phyloP scores from a whole-genome alignment of 2,888 invertebrate species.

The Pterostichus madidus region DNA sequence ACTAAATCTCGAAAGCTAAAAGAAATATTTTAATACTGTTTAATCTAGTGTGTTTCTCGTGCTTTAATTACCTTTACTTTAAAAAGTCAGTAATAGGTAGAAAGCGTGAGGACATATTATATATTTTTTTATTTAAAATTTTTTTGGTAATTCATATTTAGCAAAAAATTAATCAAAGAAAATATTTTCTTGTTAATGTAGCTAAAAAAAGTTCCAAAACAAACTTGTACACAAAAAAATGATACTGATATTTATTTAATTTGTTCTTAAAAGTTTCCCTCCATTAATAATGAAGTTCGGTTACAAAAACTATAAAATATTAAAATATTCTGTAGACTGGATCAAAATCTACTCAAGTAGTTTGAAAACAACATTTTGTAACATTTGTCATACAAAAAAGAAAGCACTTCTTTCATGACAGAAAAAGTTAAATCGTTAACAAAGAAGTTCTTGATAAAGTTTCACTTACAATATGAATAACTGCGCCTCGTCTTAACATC shows the following conservation, averaged over 20 bases:
- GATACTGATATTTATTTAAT: background rate
- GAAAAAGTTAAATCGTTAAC: slow-evolving; percentile 49
- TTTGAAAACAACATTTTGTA: slow-evolving; percentile 34
- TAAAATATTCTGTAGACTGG: slow-evolving; percentile 32
- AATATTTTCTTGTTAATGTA: no score
- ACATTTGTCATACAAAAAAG: slow-evolving; percentile 41
- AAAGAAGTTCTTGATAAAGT: slow-evolving; percentile 48
- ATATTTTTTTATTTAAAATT: background rate
- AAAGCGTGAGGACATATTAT: no score
- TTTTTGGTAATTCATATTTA: no score
- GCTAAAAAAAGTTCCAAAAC: background rate
- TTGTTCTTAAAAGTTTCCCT: slow-evolving; percentile 29
- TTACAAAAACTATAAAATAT: slow-evolving; percentile 24
- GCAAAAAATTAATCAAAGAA: no score
- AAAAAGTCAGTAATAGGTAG: no score
- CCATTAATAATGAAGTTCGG: background rate
- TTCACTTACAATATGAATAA: slow-evolving; percentile 44
- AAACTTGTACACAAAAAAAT: background rate
- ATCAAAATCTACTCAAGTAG: slow-evolving; percentile 36
- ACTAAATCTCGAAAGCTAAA: no score
- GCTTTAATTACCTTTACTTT: no score
- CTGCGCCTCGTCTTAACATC: slow-evolving; percentile 34
- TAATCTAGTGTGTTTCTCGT: no score
- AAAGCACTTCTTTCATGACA: slow-evolving; percentile 23
- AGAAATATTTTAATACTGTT: no score